Evolutionary conservation across 2,113 vertebrate species (phyloP).

Genomic region (Phyllopteryx taeniolatus): DNA sequence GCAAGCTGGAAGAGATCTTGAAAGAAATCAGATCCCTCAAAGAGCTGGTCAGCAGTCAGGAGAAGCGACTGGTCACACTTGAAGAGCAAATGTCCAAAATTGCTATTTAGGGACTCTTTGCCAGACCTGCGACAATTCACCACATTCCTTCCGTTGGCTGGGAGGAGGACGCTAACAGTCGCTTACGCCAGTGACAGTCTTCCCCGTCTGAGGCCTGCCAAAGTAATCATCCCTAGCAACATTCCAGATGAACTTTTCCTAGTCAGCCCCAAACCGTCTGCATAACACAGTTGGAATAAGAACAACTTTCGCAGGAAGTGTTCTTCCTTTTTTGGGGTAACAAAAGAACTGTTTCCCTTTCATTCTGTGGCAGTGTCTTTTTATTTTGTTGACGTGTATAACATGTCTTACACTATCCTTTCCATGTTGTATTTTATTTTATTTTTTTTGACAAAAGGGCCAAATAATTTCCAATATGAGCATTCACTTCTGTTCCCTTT

Average conservation of each 20-base stretch:
- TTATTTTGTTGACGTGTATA: slow-evolving; percentile 57
- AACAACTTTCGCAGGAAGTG: slow-evolving; percentile 56
- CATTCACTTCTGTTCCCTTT: slow-evolving; percentile 9
- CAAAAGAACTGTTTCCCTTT: slow-evolving; percentile 67
- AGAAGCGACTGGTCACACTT: slow-evolving; percentile 91
- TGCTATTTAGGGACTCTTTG: slow-evolving; percentile 74
- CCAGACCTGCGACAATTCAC: slow-evolving; percentile 64
- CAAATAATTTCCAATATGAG: slow-evolving; percentile 44
- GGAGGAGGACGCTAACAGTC: slow-evolving; percentile 65
- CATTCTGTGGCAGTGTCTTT: slow-evolving; percentile 69
- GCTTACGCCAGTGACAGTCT: slow-evolving; percentile 71
- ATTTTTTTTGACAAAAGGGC: slow-evolving; percentile 60
- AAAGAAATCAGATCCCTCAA: slow-evolving; percentile 93
- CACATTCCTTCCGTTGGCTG: slow-evolving; percentile 66
- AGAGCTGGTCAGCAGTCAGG: slow-evolving; percentile 90
- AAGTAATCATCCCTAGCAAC: slow-evolving; percentile 67
- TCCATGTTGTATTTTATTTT: slow-evolving; percentile 4
- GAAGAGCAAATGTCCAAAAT: slow-evolving; percentile 94
- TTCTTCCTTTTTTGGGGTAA: slow-evolving; percentile 46
- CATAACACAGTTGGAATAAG: slow-evolving; percentile 66
- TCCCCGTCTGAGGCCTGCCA: slow-evolving; percentile 71
- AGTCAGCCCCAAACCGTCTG: slow-evolving; percentile 65
- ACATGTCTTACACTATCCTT: slow-evolving; percentile 44
- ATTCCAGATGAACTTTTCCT: slow-evolving; percentile 79
- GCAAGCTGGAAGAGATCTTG: slow-evolving; percentile 92